Conservation (phyloP, 2,797 vertebrate genomes). For the Pseudocheirus occidentalis region DNA sequence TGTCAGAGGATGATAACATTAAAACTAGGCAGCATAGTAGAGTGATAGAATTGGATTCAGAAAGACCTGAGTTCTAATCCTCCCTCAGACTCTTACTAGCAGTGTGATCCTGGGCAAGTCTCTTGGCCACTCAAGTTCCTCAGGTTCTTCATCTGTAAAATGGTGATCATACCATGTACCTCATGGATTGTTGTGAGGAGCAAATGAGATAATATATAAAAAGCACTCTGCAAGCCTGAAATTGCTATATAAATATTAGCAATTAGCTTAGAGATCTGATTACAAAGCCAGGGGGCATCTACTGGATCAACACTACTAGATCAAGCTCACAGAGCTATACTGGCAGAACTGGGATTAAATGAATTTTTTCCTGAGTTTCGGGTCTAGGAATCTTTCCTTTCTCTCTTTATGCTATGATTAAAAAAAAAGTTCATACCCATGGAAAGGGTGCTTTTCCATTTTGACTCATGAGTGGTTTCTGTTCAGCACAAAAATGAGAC, state of each 20-base stretch:
- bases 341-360: neutral
- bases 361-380: neutral
- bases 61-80: neutral
- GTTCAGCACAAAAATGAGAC: neutral
- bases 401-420: neutral
- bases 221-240: neutral
- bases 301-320: neutral
- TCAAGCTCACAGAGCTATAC: neutral
- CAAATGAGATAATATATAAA: neutral
- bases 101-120: neutral
- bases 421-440: neutral
- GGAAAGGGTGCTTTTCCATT: neutral
- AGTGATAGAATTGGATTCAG: neutral
- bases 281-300: neutral
- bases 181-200: neutral
- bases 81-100: neutral
- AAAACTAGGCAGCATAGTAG: neutral
- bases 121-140: neutral
- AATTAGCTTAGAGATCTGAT: neutral
- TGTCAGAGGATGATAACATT: neutral
- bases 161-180: neutral
- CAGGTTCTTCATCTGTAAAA: neutral
- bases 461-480: neutral
- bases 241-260: neutral
- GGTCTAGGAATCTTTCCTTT: neutral